Base-by-base conservation (phyloP, 2,888 invertebrate species). In the Ennomos fuscantarius region DNA sequence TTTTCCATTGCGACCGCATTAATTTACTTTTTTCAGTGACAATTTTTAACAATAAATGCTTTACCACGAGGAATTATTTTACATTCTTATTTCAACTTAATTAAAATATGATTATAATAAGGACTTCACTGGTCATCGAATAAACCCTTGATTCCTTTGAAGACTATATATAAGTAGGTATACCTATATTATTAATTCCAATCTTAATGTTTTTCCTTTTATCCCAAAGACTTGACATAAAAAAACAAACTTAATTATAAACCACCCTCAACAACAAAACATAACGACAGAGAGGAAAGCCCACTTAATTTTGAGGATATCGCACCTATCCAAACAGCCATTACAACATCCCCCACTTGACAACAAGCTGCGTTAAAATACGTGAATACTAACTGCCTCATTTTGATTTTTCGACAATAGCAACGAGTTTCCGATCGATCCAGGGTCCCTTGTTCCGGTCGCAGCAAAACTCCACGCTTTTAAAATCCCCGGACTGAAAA, bases 351-450 rank as follows among this genome's bases (percentile, higher is more conserved):
- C 73, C 72, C 60, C 67, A 69, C 60, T 65, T 65, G 49, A 53
- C 53, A 68, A 73, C 70, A 68, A 70, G 72, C 72, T 66, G 70
- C 66, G 68, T 75, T 72, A 69, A 73, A 59, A 68, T 76, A 74
- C 81, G 76, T 83, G 89, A 89, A 90, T 90, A 89, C 88, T 89
- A 89, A 90, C 84, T 78, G 76, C 74, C 87, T 87, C 82, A 87
- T 91, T 90, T 86, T 78, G 86, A 86, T 87, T 90, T 89, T 89
- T 86, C 81, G 84, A 88, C 86, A 87, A 87, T 85, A 85, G 79
- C 80, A 82, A 86, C 82, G 76, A 86, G 81, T 80, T 83, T 82
- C 83, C 81, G 77, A 89, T 91, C 89, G 91, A 89, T 89, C 82
- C 84, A 68, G 78, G 78, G 69, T 82, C 52, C 86, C 84, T 81